Percentiles rank a stretch among this genome's conserved stretches.
Evolutionary conservation across 1,140 invertebrate genomes (phyloP).

Genomic region (Ephestia elutella): DNA sequence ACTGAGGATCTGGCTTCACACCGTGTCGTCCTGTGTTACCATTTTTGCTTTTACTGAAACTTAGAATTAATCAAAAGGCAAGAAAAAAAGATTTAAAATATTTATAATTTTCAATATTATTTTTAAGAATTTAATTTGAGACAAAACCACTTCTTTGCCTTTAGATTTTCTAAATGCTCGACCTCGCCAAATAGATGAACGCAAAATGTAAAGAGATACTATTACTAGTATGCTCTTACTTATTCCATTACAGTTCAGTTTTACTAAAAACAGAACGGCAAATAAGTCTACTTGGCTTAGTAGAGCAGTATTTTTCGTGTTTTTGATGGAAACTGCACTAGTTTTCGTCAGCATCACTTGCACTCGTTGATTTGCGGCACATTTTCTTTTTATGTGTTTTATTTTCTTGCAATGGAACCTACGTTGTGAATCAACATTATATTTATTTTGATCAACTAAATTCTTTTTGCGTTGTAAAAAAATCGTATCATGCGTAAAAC

Average conservation of each 20-base stretch:
- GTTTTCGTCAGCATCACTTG: constrained; percentile 8
- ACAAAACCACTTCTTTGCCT: neutral
- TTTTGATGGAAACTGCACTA: neutral
- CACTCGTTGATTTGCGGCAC: constrained; percentile 35
- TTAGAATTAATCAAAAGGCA: neutral
- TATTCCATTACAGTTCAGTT: too few species aligned
- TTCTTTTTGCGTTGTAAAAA: too few species aligned
- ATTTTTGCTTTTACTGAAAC: constrained; percentile 38
- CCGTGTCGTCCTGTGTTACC: constrained; percentile 61
- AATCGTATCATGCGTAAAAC: too few species aligned
- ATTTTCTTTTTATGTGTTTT: constrained; percentile 36
- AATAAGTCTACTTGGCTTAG: neutral
- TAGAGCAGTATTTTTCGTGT: neutral
- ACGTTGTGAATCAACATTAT: neutral
- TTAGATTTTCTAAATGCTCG: neutral
- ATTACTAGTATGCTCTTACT: too few species aligned
- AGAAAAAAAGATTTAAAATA: too few species aligned
- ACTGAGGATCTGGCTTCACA: constrained; percentile 58
- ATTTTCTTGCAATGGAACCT: constrained; percentile 18
- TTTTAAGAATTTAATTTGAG: neutral
- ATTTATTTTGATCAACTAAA: too few species aligned
- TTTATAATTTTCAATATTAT: too few species aligned
- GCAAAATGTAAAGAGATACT: neutral
- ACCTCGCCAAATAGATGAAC: neutral
- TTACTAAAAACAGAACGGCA: too few species aligned